These are phyloP conservation scores for Poicephalus meyeri DNA, from an alignment of 2,113 vertebrate species.

Conservation along the genomic window DNA sequence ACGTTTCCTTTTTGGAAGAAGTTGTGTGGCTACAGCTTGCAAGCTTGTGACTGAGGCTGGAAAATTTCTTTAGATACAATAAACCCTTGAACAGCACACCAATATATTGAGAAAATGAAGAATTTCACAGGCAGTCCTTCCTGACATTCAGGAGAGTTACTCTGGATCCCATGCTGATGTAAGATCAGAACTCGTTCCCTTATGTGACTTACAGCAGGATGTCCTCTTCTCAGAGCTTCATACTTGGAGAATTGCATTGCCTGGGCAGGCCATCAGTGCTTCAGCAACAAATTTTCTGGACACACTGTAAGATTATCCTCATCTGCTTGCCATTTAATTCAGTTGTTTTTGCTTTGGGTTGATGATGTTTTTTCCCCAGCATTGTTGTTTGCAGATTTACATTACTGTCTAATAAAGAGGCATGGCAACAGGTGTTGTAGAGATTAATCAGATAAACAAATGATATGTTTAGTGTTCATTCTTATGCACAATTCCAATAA, in stretches of 20 bases:
- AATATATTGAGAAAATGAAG: background rate
- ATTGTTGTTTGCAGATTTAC: background rate
- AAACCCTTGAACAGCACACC: background rate
- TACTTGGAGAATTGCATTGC: background rate
- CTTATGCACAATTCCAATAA: background rate
- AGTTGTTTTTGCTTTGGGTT: background rate
- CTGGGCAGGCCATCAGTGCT: background rate
- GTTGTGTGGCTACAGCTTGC: background rate
- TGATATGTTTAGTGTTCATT: background rate
- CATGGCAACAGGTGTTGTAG: background rate
- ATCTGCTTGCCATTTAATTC: background rate
- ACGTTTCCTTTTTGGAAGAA: background rate
- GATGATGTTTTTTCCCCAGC: background rate
- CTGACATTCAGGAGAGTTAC: background rate
- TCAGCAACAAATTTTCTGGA: background rate
- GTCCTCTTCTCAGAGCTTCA: background rate
- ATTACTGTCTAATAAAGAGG: background rate
- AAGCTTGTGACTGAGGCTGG: background rate
- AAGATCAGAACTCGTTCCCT: background rate
- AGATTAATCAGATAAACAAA: conserved; percentile 20
- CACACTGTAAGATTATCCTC: background rate
- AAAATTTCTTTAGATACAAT: background rate
- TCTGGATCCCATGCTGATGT: background rate
- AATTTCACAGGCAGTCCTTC: background rate
- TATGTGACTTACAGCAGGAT: background rate